Evolutionary conservation across 2,113 vertebrate species (phyloP), one percentile per base, ranked within the genome.

Genomic region (rat (Rattus norvegicus)): DNA sequence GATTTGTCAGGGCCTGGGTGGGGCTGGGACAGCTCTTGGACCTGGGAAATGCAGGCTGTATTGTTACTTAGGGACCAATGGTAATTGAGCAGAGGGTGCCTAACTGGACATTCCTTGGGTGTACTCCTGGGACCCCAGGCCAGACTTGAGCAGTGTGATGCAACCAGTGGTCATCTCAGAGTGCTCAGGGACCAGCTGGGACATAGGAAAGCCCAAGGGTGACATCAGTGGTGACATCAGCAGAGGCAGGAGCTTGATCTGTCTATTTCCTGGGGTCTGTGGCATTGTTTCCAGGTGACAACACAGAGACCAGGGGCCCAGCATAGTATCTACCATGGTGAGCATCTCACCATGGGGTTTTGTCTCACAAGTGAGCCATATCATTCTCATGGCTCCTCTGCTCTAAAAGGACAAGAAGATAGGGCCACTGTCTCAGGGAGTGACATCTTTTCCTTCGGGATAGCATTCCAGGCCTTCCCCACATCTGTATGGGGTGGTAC

Each of bases 1-100:
- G 95, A 96, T 97, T 97, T 97, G 95, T 91, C 91, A 92, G 54
- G 91, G 85, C 67, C 93, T 77, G n/a, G 75, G 69, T n/a, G 90
- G 80, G 96, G 94, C 30, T 54, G 54, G 65, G 70, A 70, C 2
- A 7, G 2, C 88, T 94, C 33, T 5, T 19, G 91, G 88, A 90
- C 69, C 8, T 12, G 75, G 77, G 76, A 91, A 93, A 95, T 93
- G 65, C 5, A 95, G 95, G 90, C 92, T 24, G 39, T 10, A 33
- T 47, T 59, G 7, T 43, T n/a, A 85, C 43, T 30, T 49, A 43
- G 10, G 77, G 43, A 56, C 61, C 14, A 26, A 61, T n/a, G 28
- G 56, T 61, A 84, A 69, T 26, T 20, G 16, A 88, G 70, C 6
- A 36, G 33, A 88, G 56, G 1, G 14, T 28, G 22, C 73, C 33